Base-by-base conservation (phyloP, 2,888 invertebrate species). In the Zelleria hepariella region DNA sequence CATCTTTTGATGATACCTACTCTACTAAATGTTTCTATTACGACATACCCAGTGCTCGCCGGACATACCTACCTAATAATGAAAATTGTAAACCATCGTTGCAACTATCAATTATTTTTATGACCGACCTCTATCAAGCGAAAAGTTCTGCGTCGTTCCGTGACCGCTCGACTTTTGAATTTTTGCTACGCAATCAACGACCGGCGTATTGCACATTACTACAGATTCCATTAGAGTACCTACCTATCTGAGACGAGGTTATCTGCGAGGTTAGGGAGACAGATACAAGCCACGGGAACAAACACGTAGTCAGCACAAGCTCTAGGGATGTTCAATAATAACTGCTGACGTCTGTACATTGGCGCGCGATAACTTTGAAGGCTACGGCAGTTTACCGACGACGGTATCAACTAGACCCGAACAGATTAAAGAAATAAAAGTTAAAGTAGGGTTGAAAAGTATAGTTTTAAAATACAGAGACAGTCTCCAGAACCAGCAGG, bases 221-320 rank as follows among this genome's bases (percentile, higher is more conserved):
- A 59, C 57, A 47, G 52, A 63, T 66, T 67, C 65, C 64, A 67
- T 64, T 52, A 57, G 47, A 42, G 32, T 15, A n/a, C n/a, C n/a
- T n/a, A n/a, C n/a, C n/a, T n/a, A 42, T 42, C 32, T 32, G 32
- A 42, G 32, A 42, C 10, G 32, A 42, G 32, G 32, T 42, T 42
- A 42, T 42, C 32, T 42, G 32, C 15, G 15, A 42, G 32, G 32
- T 42, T 42, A 10, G 32, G 32, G 32, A 32, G 15, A 42, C 32
- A 10, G 10, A 7, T 42, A 5, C 32, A 15, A 42, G 32, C 2
- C 2, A 42, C 32, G 32, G 32, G 4, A 42, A 42, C 5, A 42
- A 42, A 42, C 32, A 42, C 15, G 32, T 15, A 42, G 10, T 10
- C 32, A 15, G 32, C 32, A 15, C 32, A 42, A 42, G 15, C 15